Evolutionary conservation across 2,113 vertebrate genomes (phyloP).

Genomic region (Sinocyclocheilus anshuiensis): DNA sequence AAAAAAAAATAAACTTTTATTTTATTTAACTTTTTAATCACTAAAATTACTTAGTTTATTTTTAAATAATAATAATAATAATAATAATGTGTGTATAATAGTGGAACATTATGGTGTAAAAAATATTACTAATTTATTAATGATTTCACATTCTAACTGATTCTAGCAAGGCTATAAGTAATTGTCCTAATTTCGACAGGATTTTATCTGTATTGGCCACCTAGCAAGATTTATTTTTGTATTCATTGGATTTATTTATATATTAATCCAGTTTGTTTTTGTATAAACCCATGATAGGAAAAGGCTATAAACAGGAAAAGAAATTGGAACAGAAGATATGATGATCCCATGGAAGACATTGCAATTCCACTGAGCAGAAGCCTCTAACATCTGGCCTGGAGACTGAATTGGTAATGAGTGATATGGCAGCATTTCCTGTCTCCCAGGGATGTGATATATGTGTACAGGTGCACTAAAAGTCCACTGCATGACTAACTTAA

Average conservation of each 20-base stretch:
- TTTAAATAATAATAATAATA: too few relatives aligned
- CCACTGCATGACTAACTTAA: slow-evolving; percentile 34
- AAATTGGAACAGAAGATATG: slow-evolving; percentile 14
- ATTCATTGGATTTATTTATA: neutral
- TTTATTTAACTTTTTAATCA: too few relatives aligned
- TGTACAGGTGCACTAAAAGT: slow-evolving; percentile 27
- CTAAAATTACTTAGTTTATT: too few relatives aligned
- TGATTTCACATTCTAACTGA: too few relatives aligned
- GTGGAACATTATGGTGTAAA: too few relatives aligned
- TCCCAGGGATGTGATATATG: slow-evolving; percentile 37
- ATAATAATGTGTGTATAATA: too few relatives aligned
- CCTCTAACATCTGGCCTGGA: slow-evolving; percentile 27
- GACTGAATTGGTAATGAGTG: slow-evolving; percentile 37
- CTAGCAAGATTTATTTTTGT: neutral
- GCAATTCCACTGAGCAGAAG: slow-evolving; percentile 31
- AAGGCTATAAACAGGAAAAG: slow-evolving; percentile 21
- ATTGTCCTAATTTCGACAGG: too few relatives aligned
- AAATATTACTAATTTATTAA: too few relatives aligned
- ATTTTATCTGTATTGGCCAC: neutral
- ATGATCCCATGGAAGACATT: slow-evolving; percentile 22
- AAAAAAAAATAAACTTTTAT: too few relatives aligned
- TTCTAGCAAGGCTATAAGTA: too few relatives aligned
- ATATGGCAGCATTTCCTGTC: slow-evolving; percentile 26
- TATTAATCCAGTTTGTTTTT: neutral
- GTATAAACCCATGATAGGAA: slow-evolving; percentile 1